Percentiles rank a stretch among this genome's conserved stretches.
Conservation (phyloP, 1,140 invertebrate genomes). For the Zaprionus tsacasi region DNA sequence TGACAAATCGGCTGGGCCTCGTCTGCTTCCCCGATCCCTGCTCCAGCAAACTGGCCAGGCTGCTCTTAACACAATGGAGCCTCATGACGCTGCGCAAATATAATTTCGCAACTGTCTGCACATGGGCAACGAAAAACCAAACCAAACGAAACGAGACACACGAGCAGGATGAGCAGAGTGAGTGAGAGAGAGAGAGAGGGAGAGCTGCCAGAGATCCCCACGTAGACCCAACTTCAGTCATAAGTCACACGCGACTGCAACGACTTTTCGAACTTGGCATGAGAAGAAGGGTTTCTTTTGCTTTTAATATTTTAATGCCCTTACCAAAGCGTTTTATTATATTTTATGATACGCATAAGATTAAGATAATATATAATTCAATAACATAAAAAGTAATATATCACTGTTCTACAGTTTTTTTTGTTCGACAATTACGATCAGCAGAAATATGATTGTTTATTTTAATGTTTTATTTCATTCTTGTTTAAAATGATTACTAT, state of each 20-base stretch:
- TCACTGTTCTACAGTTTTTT: background rate
- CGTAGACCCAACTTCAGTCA: conserved; percentile 32
- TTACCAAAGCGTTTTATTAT: background rate
- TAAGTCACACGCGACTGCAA: conserved; percentile 61
- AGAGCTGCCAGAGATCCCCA: conserved; percentile 16
- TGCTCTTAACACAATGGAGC: conserved; percentile 63
- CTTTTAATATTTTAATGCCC: background rate
- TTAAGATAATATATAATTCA: too few relatives aligned
- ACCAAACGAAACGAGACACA: conserved; percentile 44
- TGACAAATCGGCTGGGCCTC: conserved; percentile 65
- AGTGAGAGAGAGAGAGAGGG: background rate
- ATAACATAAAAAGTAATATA: background rate
- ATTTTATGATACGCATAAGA: background rate
- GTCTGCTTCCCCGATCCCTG: conserved; percentile 11
- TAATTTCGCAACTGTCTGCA: conserved; percentile 83
- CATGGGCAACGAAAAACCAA: conserved; percentile 53
- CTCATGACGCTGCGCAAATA: conserved; percentile 78
- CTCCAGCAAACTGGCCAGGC: conserved; percentile 26
- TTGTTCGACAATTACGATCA: background rate
- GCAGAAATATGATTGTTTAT: background rate
- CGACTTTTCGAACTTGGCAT: conserved; percentile 39
- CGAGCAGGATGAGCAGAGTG: conserved; percentile 5
- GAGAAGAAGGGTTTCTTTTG: conserved; percentile 3
- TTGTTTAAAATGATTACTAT: too few relatives aligned
- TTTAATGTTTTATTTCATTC: too few relatives aligned